Conservation (phyloP, 2,888 invertebrate species). For the Eurytoma californica region DNA sequence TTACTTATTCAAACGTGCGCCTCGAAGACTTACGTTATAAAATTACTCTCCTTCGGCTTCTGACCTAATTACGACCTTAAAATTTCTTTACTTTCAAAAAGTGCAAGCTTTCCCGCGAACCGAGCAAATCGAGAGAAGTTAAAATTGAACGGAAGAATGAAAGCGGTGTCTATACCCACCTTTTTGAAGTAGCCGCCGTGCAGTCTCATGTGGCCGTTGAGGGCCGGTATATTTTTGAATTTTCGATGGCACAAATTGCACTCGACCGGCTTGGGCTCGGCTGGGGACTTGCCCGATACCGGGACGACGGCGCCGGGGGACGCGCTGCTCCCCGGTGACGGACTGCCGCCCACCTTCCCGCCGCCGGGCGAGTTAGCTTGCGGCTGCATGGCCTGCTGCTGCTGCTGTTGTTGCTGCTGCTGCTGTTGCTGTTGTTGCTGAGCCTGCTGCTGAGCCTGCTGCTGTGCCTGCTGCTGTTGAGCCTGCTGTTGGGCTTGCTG, state of each 20-base stretch:
- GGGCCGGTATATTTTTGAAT: slow-evolving; percentile 97
- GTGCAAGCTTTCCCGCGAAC: too few species aligned
- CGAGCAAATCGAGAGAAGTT: too few species aligned
- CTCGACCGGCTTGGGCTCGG: slow-evolving; percentile 90
- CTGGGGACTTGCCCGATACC: slow-evolving; percentile 73
- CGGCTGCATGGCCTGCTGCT: slow-evolving; percentile 67
- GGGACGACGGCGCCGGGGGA: slow-evolving; percentile 71
- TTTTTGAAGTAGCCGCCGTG: slow-evolving; percentile 98
- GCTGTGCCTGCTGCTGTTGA: slow-evolving; percentile 60
- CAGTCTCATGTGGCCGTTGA: slow-evolving; percentile 98
- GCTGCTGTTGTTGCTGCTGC: slow-evolving; percentile 66
- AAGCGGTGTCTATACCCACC: slow-evolving; percentile 75
- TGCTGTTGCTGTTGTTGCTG: slow-evolving; percentile 63
- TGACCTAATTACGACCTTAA: too few species aligned
- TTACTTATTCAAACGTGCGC: too few species aligned
- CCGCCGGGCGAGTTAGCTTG: slow-evolving; percentile 71
- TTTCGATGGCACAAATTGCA: slow-evolving; percentile 96
- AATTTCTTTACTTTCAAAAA: too few species aligned
- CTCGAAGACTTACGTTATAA: too few species aligned
- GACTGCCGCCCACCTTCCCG: slow-evolving; percentile 69
- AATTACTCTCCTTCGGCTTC: too few species aligned
- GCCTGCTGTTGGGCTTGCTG: slow-evolving; percentile 68
- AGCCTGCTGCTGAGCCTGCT: slow-evolving; percentile 59
- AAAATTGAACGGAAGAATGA: too few species aligned
- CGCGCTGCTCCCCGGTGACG: slow-evolving; percentile 68